Evolutionary conservation across 2,797 vertebrate species (phyloP).

Genomic region (Borostomias antarcticus): DNA sequence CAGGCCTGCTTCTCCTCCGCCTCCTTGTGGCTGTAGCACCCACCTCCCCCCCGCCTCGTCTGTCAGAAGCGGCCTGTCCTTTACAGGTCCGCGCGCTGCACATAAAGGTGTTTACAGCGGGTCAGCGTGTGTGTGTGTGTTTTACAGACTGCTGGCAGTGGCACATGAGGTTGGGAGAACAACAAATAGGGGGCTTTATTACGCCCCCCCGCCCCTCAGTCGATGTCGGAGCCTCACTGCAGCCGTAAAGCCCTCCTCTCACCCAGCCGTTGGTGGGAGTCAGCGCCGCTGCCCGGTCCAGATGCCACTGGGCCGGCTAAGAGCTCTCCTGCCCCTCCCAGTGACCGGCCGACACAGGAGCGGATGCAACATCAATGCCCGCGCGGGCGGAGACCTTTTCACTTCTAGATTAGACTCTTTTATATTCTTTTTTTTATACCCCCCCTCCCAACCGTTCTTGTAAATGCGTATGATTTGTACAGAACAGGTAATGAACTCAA

Average conservation of each 20-base stretch:
- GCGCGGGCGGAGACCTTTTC: not conserved
- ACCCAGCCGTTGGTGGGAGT: slow-evolving; percentile 56
- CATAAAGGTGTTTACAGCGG: slow-evolving; percentile 71
- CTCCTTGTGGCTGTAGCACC: not conserved
- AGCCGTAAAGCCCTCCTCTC: slow-evolving; percentile 66
- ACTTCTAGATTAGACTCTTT: not conserved
- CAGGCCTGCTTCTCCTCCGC: not conserved
- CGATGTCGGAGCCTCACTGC: slow-evolving; percentile 64
- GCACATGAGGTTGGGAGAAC: slow-evolving; percentile 63
- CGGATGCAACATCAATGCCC: slow-evolving; percentile 12
- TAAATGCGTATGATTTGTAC: not conserved
- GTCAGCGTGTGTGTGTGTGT: slow-evolving; percentile 59
- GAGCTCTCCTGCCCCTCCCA: slow-evolving; percentile 52
- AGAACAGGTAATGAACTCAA: slow-evolving; percentile 30
- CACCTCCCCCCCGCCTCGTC: not conserved
- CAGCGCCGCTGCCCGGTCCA: slow-evolving; percentile 67
- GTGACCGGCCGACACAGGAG: slow-evolving; percentile 14
- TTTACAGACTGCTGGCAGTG: slow-evolving; percentile 71
- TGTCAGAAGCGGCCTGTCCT: slow-evolving; percentile 44
- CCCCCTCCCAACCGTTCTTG: not conserved
- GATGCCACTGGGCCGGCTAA: slow-evolving; percentile 66
- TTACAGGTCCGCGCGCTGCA: slow-evolving; percentile 62
- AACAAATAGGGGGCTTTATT: slow-evolving; percentile 78
- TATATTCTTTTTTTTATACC: not conserved
- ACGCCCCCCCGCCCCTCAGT: slow-evolving; percentile 63